phyloP scores from a whole-genome alignment of 2,888 invertebrate genomes.

The Eristalis pertinax region DNA sequence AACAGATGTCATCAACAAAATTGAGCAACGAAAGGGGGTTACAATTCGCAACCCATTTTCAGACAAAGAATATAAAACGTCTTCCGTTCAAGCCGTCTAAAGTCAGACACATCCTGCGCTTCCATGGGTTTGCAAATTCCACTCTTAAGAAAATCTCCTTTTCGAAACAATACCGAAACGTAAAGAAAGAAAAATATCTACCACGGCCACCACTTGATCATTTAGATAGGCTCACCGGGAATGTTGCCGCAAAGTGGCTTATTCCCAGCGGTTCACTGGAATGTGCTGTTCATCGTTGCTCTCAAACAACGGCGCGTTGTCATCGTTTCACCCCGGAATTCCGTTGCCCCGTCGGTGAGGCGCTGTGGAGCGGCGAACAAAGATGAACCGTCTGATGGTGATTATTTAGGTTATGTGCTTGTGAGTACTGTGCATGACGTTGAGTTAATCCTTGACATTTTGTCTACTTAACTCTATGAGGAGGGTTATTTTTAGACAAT shows the following conservation, averaged over 20 bases:
- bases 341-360: background rate
- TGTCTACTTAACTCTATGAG: background rate
- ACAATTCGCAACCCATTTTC: too few species aligned
- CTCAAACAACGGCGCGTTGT: background rate
- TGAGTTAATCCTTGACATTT: conserved; percentile 1
- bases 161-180: too few species aligned
- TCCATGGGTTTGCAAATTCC: too few species aligned
- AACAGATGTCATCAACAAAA: too few species aligned
- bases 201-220: background rate
- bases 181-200: too few species aligned
- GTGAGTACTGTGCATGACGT: background rate
- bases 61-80: too few species aligned
- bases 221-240: background rate
- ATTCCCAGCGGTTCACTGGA: background rate
- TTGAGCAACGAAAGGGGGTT: too few species aligned
- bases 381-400: background rate
- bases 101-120: too few species aligned
- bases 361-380: background rate
- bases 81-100: too few species aligned
- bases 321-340: background rate
- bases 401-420: background rate
- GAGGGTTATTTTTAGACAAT: background rate
- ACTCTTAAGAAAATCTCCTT: too few species aligned
- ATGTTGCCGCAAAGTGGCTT: background rate
- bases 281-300: background rate